phyloP scores from a whole-genome alignment of 2,113 vertebrate species.

The Cynoglossus semilaevis region DNA sequence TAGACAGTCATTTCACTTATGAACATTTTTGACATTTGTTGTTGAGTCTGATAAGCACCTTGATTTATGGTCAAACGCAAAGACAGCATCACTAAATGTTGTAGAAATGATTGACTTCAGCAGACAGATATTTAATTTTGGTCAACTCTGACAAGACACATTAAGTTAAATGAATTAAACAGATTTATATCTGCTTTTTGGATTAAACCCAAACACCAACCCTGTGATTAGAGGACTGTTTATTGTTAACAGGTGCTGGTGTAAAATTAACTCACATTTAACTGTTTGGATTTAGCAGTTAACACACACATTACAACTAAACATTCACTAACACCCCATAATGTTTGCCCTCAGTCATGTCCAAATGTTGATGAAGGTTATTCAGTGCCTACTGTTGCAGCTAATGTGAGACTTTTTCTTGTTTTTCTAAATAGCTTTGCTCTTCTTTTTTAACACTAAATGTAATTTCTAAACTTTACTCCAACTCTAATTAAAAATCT shows the following conservation, averaged over 20 bases:
- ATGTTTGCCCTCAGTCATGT: neutral
- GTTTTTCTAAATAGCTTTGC: too few species aligned
- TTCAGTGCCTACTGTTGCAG: neutral
- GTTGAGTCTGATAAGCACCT: constrained; percentile 65
- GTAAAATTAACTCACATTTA: constrained; percentile 6
- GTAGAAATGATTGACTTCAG: neutral
- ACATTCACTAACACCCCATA: neutral
- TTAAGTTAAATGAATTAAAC: neutral
- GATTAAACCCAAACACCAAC: neutral
- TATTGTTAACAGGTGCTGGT: neutral
- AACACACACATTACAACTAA: neutral
- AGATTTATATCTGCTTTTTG: neutral
- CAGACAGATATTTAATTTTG: constrained; percentile 3
- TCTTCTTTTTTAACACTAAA: too few species aligned
- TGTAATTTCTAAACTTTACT: too few species aligned
- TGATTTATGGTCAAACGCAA: neutral
- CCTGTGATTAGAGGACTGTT: neutral
- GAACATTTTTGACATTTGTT: too few species aligned
- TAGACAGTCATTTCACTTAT: too few species aligned
- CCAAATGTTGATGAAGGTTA: too few species aligned
- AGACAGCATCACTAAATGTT: neutral
- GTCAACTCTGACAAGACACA: neutral
- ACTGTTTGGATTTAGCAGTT: constrained; percentile 3
- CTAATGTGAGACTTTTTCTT: too few species aligned
- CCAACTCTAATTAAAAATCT: too few species aligned